Conservation (phyloP, 2,888 invertebrate species). For the Steromphala cineraria region DNA sequence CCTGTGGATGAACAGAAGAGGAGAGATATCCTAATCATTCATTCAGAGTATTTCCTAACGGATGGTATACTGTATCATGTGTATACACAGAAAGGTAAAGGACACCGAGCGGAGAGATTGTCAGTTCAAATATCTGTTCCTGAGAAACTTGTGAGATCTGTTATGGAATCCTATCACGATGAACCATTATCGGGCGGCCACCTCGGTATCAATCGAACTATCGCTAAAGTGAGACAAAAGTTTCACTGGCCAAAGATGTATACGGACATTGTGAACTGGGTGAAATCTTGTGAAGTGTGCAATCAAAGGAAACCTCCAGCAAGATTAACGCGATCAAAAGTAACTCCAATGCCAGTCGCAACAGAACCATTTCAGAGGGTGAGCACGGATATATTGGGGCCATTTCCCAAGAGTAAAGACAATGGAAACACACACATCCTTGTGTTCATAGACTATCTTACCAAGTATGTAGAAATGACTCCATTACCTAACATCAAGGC, state of each 20-base stretch:
- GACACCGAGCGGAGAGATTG: neutral
- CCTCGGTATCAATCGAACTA: slow-evolving; percentile 4
- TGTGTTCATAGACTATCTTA: slow-evolving; percentile 22
- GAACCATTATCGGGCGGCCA: slow-evolving; percentile 10
- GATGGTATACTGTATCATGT: neutral
- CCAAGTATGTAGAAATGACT: slow-evolving; percentile 24
- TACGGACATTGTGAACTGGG: neutral
- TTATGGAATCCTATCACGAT: neutral
- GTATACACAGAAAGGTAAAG: slow-evolving; percentile 1
- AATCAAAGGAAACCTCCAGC: slow-evolving; percentile 9
- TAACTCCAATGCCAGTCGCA: neutral
- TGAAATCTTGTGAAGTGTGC: neutral
- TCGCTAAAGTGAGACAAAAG: neutral
- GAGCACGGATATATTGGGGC: slow-evolving; percentile 29
- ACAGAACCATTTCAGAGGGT: slow-evolving; percentile 23
- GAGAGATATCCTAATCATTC: neutral
- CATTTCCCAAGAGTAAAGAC: neutral
- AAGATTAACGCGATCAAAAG: neutral
- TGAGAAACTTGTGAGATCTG: neutral
- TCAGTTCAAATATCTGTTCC: neutral
- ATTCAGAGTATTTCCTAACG: neutral
- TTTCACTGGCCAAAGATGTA: neutral
- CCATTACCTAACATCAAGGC: slow-evolving; percentile 24
- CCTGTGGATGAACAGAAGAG: neutral
- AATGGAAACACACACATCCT: slow-evolving; percentile 20